A percentile compares a stretch with the other conserved stretches of the same genome.
Evolutionary conservation across 2,888 invertebrate genomes (phyloP).

Genomic region (Epistrophella euchroma): DNA sequence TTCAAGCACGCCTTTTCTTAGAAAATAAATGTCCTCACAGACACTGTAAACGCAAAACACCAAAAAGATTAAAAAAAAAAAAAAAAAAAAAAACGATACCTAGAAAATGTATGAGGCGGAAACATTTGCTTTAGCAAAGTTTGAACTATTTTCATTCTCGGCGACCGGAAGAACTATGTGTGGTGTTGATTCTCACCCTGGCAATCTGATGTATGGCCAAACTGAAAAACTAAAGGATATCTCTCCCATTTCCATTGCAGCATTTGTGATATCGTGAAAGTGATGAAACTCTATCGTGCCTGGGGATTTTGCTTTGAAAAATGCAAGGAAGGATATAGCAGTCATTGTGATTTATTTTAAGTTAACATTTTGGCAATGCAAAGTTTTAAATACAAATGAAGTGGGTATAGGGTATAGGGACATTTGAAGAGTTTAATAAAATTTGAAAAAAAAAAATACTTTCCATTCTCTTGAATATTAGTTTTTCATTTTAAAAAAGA

Average conservation of each 20-base stretch:
- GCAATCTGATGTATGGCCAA: constrained; percentile 56
- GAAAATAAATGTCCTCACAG: neutral
- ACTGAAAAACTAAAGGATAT: constrained; percentile 27
- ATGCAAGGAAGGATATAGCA: constrained; percentile 68
- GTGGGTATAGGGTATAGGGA: no score
- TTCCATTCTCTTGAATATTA: neutral
- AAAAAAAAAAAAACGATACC: neutral
- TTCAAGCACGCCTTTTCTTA: no score
- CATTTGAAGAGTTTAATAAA: neutral
- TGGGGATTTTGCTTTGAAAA: constrained; percentile 29
- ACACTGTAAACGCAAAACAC: neutral
- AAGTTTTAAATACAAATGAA: constrained; percentile 1
- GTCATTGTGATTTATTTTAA: constrained; percentile 71
- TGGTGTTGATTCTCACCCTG: constrained; percentile 68
- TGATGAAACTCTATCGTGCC: constrained; percentile 66
- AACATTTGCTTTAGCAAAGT: constrained; percentile 69
- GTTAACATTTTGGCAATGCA: constrained; percentile 5
- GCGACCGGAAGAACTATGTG: constrained; percentile 72
- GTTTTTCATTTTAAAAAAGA: constrained; percentile 2
- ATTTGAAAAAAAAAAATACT: neutral
- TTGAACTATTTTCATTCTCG: constrained; percentile 57
- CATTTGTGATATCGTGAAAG: constrained; percentile 60
- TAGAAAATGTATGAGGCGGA: constrained; percentile 68
- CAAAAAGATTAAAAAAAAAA: neutral
- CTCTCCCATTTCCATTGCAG: neutral